Base-by-base conservation (phyloP, 2,113 vertebrate genomes). In the Miniopterus natalensis region DNA sequence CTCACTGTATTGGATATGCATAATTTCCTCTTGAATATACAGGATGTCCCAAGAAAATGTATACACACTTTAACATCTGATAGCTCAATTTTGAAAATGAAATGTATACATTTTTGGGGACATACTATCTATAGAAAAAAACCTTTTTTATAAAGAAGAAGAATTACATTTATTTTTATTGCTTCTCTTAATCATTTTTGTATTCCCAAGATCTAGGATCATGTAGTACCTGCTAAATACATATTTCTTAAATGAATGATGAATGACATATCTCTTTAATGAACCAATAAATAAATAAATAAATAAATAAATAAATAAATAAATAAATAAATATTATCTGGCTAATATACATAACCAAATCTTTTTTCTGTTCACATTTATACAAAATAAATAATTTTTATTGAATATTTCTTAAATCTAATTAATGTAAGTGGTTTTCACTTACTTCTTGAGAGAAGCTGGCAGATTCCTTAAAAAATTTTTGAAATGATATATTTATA, bases 381-480 rank as follows among this genome's bases (percentile, higher is more conserved):
- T 81, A 51, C 9, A 89, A 83, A 92, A 77, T 92, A 92, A 95
- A 57, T 74, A 36, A 83, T 21, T 70, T 49, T 65, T 47, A 68
- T 47, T 89, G 3, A 65, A 8, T 40, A 61, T 66, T 36, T 87
- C 9, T 49, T 77, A 86, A 73, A 74, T 68, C 29, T 66, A 93
- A n/a, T 65, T 81, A 88, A 80, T 94, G 10, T 49, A 45, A 79
- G 18, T 65, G 12, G 1, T 68, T 93, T 95, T 40, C 3, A 94
- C 47, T 94, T 94, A 81, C 61, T 94, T 94, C 23, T 25, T 93
- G 53, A 81, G 59, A 80, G 51, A 71, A 74, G 23, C 9, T 36
- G n/a, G 23, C 21, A 88, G 73, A 71, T 59, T 91, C 27, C 73
- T 95, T 87, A 17, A 81, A 92, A 91, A 88, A 36, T 36, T 36